phyloP scores from a whole-genome alignment of 2,797 vertebrate species.

The Pygocentrus nattereri region DNA sequence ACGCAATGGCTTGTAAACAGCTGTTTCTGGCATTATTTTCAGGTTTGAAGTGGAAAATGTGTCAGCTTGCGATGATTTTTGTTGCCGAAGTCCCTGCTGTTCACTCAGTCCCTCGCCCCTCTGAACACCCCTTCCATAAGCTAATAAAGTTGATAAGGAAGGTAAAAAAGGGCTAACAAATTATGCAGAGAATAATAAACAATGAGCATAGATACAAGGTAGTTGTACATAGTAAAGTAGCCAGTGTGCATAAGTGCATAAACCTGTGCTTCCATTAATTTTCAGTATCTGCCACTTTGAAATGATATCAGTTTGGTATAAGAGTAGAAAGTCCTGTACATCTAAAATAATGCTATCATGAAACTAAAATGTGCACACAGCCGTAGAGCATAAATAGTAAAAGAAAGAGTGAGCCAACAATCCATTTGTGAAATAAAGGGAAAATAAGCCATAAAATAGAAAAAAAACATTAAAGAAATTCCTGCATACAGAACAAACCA shows the following conservation, averaged over 20 bases:
- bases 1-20: too few relatives aligned
- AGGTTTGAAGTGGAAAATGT: too few relatives aligned
- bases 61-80: too few relatives aligned
- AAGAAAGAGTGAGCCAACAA: not conserved
- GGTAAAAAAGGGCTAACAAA: too few relatives aligned
- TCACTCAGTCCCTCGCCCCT: too few relatives aligned
- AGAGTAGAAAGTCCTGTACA: not conserved
- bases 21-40: too few relatives aligned
- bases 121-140: too few relatives aligned
- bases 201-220: too few relatives aligned
- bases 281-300: not conserved
- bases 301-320: not conserved
- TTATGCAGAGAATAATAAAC: too few relatives aligned
- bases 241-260: not conserved
- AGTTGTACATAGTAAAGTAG: too few relatives aligned
- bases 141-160: too few relatives aligned
- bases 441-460: not conserved
- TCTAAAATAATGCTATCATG: not conserved
- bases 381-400: not conserved
- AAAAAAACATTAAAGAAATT: conserved; percentile 4
- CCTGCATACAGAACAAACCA: not conserved
- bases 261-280: not conserved
- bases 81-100: too few relatives aligned
- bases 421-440: not conserved
- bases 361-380: not conserved